Evolutionary conservation across 2,113 vertebrate species (phyloP), one percentile per base, ranked within the genome.

Genomic region (Trogon melanurus): DNA sequence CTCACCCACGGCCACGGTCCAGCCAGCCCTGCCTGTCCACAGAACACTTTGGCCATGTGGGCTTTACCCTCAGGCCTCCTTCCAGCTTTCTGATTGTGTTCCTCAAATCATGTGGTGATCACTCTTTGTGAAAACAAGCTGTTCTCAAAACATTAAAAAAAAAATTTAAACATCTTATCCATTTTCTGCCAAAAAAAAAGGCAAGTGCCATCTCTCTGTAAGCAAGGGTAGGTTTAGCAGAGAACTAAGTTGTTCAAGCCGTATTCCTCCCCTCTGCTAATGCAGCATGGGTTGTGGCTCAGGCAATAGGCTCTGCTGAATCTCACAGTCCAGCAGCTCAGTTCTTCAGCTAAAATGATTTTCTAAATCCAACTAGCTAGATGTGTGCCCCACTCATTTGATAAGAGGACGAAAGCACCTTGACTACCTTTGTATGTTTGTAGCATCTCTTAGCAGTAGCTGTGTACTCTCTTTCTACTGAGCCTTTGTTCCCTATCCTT

Each of bases 1-100:
- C 48, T 41, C 9, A 1, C 34, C 29, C 2, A 2, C 2, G 5
- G 48, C 48, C 1, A 0, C 0, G 2, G 16, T 18, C 50, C 65
- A 45, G 32, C 19, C 44, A 54, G 17, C 13, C 25, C 61, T 50
- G 8, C 19, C 45, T 54, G 20, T 34, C 32, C 61, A 29, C 12
- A 36, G 47, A 79, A 21, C 48, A 19, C 29, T 66, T 60, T 0
- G 0, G 21, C 29, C 66, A 17, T 1, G 7, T 47, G 21, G 0
- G 2, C 54, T 72, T 62, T 53, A 44, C n/a, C 29, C 13, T 84
- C 5, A 1, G 41, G 20, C 64, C 44, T 48, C 29, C 41, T 87
- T 82, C 50, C 56, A 69, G 21, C 22, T 73, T 54, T 64, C 61
- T 81, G 61, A 45, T 62, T 6, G 1, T 29, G 38, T 73, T 86